Evolutionary conservation across 2,797 vertebrate species (phyloP).

Genomic region (Chromobotia macracanthus): DNA sequence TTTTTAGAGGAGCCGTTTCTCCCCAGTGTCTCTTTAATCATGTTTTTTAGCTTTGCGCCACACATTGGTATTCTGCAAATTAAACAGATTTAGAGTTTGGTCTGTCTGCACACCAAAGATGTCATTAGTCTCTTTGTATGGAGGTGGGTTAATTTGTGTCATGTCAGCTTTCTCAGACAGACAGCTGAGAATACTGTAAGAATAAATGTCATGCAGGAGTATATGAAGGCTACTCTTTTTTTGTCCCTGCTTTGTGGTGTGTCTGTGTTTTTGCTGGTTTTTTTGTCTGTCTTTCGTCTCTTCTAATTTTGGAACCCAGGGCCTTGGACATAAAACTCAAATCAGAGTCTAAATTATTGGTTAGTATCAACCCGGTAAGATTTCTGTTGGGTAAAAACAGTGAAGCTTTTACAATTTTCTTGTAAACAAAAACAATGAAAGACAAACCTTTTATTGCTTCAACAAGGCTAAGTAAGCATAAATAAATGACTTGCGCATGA

Average conservation of each 20-base stretch:
- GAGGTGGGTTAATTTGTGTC: constrained; percentile 36
- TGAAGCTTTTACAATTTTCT: not conserved
- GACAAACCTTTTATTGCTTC: constrained; percentile 26
- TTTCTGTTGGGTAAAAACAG: not conserved
- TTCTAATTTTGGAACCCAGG: not conserved
- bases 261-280: constrained; percentile 6
- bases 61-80: constrained; percentile 40
- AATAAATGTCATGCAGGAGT: constrained; percentile 31
- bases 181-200: not conserved
- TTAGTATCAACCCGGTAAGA: not conserved
- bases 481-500: not conserved
- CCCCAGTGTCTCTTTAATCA: constrained; percentile 8
- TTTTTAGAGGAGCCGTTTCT: constrained; percentile 11
- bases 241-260: constrained; percentile 25
- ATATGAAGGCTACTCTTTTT: constrained; percentile 14
- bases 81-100: constrained; percentile 34
- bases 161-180: constrained; percentile 35
- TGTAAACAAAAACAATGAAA: constrained; percentile 12
- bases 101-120: constrained; percentile 59
- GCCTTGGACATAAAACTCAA: constrained; percentile 17
- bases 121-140: constrained; percentile 40
- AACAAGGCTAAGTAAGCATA: constrained; percentile 36
- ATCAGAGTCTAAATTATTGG: constrained; percentile 25
- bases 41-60: constrained; percentile 21
- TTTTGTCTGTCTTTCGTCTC: constrained; percentile 24